These are phyloP conservation scores for Enteromius afrohamiltoni DNA, from an alignment of 2,797 vertebrate genomes.

Conservation along the genomic window DNA sequence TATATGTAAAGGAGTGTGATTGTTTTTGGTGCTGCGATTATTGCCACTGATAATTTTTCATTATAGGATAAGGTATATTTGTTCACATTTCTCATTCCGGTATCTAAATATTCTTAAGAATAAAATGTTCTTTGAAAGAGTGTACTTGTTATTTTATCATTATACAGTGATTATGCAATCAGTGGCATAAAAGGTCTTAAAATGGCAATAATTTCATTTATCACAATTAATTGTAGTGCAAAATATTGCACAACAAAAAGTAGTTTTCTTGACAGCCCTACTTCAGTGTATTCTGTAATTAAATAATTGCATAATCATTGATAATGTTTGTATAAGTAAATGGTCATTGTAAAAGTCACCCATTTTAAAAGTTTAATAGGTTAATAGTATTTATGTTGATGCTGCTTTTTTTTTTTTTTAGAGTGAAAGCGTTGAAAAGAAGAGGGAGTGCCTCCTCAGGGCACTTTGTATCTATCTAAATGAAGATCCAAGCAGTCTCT, in stretches of 20 bases:
- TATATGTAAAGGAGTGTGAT: too few relatives aligned
- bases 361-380: background rate
- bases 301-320: background rate
- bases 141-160: too few relatives aligned
- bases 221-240: background rate
- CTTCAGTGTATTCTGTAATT: background rate
- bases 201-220: background rate
- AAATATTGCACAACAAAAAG: background rate
- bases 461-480: constrained; percentile 22
- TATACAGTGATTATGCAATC: background rate
- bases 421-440: constrained; percentile 16
- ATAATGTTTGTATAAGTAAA: background rate
- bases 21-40: too few relatives aligned
- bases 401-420: background rate
- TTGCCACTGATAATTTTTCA: too few relatives aligned
- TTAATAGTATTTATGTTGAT: background rate
- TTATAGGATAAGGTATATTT: too few relatives aligned
- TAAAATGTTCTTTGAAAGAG: too few relatives aligned
- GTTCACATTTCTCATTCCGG: too few relatives aligned
- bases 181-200: background rate
- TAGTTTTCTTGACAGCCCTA: too few relatives aligned
- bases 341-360: background rate
- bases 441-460: constrained; percentile 15
- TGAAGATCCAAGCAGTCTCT: background rate
- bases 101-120: too few relatives aligned